phyloP scores from a whole-genome alignment of 2,888 invertebrate genomes.

The Pherbina coryleti region DNA sequence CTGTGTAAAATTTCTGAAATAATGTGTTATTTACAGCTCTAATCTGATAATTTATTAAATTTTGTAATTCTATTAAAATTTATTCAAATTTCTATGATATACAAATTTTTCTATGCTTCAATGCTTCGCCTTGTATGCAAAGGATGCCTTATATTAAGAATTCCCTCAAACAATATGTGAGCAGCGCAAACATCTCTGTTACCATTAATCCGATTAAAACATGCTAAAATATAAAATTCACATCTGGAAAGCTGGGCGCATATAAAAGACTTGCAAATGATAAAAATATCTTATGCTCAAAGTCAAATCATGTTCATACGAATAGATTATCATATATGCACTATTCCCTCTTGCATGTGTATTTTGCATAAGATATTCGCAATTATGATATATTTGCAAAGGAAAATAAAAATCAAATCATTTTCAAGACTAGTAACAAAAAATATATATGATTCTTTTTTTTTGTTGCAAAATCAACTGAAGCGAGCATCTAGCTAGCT shows the following conservation, averaged over 20 bases:
- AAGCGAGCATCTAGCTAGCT: neutral
- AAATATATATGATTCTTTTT: neutral
- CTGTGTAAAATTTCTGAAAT: too few relatives aligned
- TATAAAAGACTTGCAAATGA: conserved; percentile 18
- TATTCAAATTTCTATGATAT: too few relatives aligned
- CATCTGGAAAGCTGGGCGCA: neutral
- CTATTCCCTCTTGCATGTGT: neutral
- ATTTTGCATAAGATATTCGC: conserved; percentile 11
- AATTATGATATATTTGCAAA: conserved; percentile 28
- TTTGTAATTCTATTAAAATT: too few relatives aligned
- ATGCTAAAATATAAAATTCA: too few relatives aligned
- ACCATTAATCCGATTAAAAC: too few relatives aligned
- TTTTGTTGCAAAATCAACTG: neutral
- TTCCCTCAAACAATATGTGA: too few relatives aligned
- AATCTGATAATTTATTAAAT: too few relatives aligned
- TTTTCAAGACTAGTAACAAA: neutral
- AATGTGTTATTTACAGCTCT: too few relatives aligned
- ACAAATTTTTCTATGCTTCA: too few relatives aligned
- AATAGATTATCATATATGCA: neutral
- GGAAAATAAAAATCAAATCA: conserved; percentile 19
- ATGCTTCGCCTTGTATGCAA: too few relatives aligned
- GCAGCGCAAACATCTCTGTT: too few relatives aligned
- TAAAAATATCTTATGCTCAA: neutral
- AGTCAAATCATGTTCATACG: neutral
- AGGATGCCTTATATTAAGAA: neutral